A percentile compares a stretch with the other conserved stretches of the same genome.
Evolutionary conservation across 2,113 vertebrate genomes (phyloP).

Genomic region (Azemiops feae): DNA sequence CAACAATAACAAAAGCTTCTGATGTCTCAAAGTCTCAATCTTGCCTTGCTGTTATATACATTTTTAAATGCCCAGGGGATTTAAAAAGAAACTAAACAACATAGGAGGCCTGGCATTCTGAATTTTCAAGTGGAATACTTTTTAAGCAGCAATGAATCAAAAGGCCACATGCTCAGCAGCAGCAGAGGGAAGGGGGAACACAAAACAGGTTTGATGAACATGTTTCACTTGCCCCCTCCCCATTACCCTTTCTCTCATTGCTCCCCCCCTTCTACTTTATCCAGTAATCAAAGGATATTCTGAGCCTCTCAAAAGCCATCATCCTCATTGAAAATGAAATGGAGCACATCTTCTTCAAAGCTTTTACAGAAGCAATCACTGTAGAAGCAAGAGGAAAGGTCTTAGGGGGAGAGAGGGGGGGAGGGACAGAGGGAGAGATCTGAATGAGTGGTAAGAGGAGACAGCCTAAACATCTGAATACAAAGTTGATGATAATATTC

Average conservation of each 20-base stretch:
- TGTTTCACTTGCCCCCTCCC: slow-evolving; percentile 26
- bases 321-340: slow-evolving; percentile 76
- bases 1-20: background rate
- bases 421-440: background rate
- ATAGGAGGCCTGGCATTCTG: slow-evolving; percentile 22
- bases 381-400: slow-evolving; percentile 56
- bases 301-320: slow-evolving; percentile 77
- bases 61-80: background rate
- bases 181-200: slow-evolving; percentile 22
- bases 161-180: slow-evolving; percentile 40
- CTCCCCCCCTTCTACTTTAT: slow-evolving; percentile 55
- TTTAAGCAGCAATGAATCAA: slow-evolving; percentile 17
- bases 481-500: slow-evolving; percentile 79
- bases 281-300: slow-evolving; percentile 79
- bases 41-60: background rate
- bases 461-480: slow-evolving; percentile 72
- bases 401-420: slow-evolving; percentile 61
- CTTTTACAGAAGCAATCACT: slow-evolving; percentile 70
- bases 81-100: slow-evolving; percentile 4
- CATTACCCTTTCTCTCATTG: slow-evolving; percentile 6
- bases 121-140: slow-evolving; percentile 36
- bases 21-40: slow-evolving; percentile 1
- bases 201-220: slow-evolving; percentile 71
- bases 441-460: slow-evolving; percentile 50
- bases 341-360: slow-evolving; percentile 69